Percentiles rank a stretch among this genome's conserved stretches.
Evolutionary conservation across 1,140 invertebrate species (phyloP).

Genomic region (Heterodera carotae): DNA sequence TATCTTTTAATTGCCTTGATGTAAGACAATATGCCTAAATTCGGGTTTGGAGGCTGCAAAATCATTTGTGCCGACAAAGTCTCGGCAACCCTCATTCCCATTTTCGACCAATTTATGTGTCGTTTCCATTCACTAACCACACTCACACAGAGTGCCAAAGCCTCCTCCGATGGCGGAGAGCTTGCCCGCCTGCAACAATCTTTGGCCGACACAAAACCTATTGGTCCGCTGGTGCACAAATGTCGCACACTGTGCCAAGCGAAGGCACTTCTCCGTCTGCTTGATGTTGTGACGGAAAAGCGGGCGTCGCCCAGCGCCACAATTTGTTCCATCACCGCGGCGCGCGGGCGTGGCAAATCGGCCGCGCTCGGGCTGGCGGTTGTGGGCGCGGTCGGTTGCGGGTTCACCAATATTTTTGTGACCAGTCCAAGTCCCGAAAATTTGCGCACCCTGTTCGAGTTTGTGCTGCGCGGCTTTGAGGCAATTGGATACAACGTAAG

Average conservation of each 20-base stretch:
- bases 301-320: slow-evolving; percentile 79
- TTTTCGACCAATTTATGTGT: no score
- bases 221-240: slow-evolving; percentile 82
- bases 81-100: no score
- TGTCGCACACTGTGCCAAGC: slow-evolving; percentile 92
- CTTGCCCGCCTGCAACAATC: slow-evolving; percentile 76
- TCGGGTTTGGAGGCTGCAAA: background rate
- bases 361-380: slow-evolving; percentile 88
- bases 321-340: slow-evolving; percentile 91
- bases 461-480: slow-evolving; percentile 93
- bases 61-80: no score
- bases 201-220: slow-evolving; percentile 83
- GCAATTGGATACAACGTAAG: slow-evolving; percentile 79
- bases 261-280: slow-evolving; percentile 79
- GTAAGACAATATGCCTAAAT: no score
- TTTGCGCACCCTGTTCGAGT: slow-evolving; percentile 95
- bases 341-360: slow-evolving; percentile 94
- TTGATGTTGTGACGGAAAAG: slow-evolving; percentile 93
- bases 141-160: slow-evolving; percentile 60
- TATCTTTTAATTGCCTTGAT: no score
- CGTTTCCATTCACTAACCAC: no score
- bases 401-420: slow-evolving; percentile 96
- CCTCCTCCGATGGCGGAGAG: slow-evolving; percentile 68
- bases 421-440: slow-evolving; percentile 97
- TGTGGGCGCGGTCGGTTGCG: slow-evolving; percentile 72